Percentiles rank a stretch among this genome's conserved stretches.
phyloP scores from a whole-genome alignment of 2,797 vertebrate species.

The Aldrovandia affinis region DNA sequence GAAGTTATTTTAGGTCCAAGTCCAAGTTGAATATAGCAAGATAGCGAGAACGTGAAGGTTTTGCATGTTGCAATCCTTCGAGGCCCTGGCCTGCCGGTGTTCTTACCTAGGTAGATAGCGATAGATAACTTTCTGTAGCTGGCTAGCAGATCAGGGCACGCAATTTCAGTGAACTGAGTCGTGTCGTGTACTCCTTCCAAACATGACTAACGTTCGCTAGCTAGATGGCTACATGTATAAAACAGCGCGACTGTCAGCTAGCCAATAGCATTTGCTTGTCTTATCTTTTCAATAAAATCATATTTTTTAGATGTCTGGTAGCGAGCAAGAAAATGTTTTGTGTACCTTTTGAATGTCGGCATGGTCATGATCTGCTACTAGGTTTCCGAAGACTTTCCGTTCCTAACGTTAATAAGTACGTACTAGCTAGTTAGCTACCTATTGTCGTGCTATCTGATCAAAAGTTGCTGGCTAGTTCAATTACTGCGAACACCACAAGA shows the following conservation, averaged over 20 bases:
- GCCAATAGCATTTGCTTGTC: too few species aligned
- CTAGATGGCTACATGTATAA: too few species aligned
- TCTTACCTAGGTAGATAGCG: background rate
- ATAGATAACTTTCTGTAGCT: background rate
- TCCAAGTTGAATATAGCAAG: constrained; percentile 20
- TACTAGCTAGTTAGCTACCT: background rate
- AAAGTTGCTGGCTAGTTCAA: background rate
- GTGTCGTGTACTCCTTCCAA: background rate
- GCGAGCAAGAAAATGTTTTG: background rate
- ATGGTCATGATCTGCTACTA: background rate
- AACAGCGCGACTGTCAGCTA: too few species aligned
- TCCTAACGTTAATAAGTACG: too few species aligned
- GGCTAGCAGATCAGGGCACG: background rate
- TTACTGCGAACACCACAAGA: background rate
- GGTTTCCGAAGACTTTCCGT: too few species aligned
- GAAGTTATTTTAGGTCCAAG: background rate
- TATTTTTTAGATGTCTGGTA: too few species aligned
- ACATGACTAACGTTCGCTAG: too few species aligned
- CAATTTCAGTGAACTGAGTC: background rate
- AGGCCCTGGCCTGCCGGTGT: constrained; percentile 41
- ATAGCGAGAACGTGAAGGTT: constrained; percentile 45
- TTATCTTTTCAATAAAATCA: too few species aligned
- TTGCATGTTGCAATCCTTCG: constrained; percentile 61
- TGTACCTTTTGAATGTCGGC: background rate
- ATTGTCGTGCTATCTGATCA: background rate